Evolutionary conservation across 2,113 vertebrate genomes (phyloP).

Genomic region (Sorex araneus): DNA sequence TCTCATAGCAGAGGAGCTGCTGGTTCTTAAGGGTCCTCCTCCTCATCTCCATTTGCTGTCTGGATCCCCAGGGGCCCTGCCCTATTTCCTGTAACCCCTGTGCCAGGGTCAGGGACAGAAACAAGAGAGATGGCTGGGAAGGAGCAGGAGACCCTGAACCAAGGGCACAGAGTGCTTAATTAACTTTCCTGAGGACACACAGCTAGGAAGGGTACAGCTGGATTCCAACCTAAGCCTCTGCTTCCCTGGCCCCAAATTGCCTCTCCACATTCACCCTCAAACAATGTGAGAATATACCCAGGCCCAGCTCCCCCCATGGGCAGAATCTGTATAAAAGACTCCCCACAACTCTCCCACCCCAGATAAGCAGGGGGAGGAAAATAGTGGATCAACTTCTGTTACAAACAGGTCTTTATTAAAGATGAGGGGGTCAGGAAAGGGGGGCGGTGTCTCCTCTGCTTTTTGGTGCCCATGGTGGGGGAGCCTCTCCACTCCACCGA

Average conservation of each 20-base stretch:
- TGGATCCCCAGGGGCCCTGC: background rate
- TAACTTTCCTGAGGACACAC: constrained; percentile 6
- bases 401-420: constrained; percentile 86
- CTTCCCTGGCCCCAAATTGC: background rate
- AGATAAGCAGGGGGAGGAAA: constrained; percentile 15
- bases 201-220: background rate
- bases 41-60: background rate
- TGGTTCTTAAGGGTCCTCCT: background rate
- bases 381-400: constrained; percentile 75
- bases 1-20: background rate
- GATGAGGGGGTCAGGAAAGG: constrained; percentile 55
- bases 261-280: background rate
- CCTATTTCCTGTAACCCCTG: background rate
- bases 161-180: background rate
- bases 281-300: background rate
- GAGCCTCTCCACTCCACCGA: constrained; percentile 48
- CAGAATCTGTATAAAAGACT: background rate
- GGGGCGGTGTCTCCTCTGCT: constrained; percentile 68
- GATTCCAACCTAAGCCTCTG: background rate
- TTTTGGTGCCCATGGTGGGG: constrained; percentile 55
- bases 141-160: background rate
- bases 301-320: background rate
- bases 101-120: background rate
- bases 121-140: background rate
- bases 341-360: background rate